These are phyloP conservation scores for Cochlearius cochlearius DNA, from an alignment of 2,113 vertebrate genomes.

Conservation along the genomic window DNA sequence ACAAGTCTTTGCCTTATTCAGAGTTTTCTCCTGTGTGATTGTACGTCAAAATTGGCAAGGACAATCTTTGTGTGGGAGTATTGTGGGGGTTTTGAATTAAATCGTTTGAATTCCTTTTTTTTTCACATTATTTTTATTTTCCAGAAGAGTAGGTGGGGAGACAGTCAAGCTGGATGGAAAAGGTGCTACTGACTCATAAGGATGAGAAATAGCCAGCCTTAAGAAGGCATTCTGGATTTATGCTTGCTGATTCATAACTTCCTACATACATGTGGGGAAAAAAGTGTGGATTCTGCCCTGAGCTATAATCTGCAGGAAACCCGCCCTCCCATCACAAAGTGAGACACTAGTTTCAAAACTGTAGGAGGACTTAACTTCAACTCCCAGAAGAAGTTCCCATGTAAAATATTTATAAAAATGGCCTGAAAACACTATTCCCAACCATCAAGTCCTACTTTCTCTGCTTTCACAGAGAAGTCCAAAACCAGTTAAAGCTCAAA, in stretches of 20 bases:
- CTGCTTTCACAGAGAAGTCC: not conserved
- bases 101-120: slow-evolving; percentile 40
- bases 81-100: slow-evolving; percentile 14
- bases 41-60: slow-evolving; percentile 28
- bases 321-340: slow-evolving; percentile 5
- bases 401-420: slow-evolving; percentile 52
- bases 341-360: slow-evolving; percentile 45
- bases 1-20: slow-evolving; percentile 31
- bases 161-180: slow-evolving; percentile 53
- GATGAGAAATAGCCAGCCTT: slow-evolving; percentile 57
- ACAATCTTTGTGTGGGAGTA: slow-evolving; percentile 5
- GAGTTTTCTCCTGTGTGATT: not conserved
- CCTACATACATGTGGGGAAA: slow-evolving; percentile 64
- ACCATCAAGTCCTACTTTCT: not conserved
- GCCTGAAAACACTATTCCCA: not conserved
- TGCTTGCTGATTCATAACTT: slow-evolving; percentile 78
- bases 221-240: slow-evolving; percentile 64
- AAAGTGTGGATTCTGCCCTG: slow-evolving; percentile 44
- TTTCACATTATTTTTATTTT: slow-evolving; percentile 52
- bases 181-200: slow-evolving; percentile 71
- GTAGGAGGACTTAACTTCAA: slow-evolving; percentile 22
- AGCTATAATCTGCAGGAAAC: slow-evolving; percentile 59
- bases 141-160: slow-evolving; percentile 46
- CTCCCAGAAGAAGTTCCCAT: slow-evolving; percentile 32
- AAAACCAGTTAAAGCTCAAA: not conserved